Conservation (phyloP, 2,888 invertebrate genomes). For the Cynaeus angustus region DNA sequence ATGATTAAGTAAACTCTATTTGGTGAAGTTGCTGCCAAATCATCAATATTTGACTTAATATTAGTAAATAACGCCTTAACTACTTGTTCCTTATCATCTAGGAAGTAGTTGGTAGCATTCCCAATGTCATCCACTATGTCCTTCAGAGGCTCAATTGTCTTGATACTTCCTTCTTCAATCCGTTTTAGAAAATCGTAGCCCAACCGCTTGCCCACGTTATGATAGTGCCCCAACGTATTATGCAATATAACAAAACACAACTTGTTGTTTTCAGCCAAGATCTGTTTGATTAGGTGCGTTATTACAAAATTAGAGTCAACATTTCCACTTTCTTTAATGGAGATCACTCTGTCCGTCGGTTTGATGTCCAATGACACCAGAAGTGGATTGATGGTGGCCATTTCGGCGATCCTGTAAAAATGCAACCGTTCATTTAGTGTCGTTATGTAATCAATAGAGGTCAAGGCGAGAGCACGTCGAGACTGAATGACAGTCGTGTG, state of each 20-base stretch:
- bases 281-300: slow-evolving; percentile 80
- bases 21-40: slow-evolving; percentile 46
- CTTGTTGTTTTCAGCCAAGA: slow-evolving; percentile 77
- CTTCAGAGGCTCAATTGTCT: slow-evolving; percentile 74
- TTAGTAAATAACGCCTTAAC: slow-evolving; percentile 73
- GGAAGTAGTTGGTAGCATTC: slow-evolving; percentile 57
- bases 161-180: slow-evolving; percentile 71
- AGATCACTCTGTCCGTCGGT: slow-evolving; percentile 75
- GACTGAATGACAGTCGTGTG: slow-evolving; percentile 20
- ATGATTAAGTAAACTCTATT: slow-evolving; percentile 74
- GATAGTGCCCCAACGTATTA: slow-evolving; percentile 82
- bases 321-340: slow-evolving; percentile 81
- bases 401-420: slow-evolving; percentile 8
- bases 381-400: slow-evolving; percentile 55
- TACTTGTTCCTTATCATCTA: slow-evolving; percentile 65
- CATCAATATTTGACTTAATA: slow-evolving; percentile 56
- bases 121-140: slow-evolving; percentile 71
- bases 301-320: slow-evolving; percentile 84
- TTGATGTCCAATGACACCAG: slow-evolving; percentile 77
- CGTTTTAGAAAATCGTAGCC: slow-evolving; percentile 80
- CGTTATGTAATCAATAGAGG: slow-evolving; percentile 45
- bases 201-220: slow-evolving; percentile 82
- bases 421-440: neutral
- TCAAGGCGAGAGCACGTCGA: slow-evolving; percentile 39
- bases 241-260: slow-evolving; percentile 80